Conservation (phyloP, 2,113 vertebrate genomes). For the Leucopsar rothschildi region DNA sequence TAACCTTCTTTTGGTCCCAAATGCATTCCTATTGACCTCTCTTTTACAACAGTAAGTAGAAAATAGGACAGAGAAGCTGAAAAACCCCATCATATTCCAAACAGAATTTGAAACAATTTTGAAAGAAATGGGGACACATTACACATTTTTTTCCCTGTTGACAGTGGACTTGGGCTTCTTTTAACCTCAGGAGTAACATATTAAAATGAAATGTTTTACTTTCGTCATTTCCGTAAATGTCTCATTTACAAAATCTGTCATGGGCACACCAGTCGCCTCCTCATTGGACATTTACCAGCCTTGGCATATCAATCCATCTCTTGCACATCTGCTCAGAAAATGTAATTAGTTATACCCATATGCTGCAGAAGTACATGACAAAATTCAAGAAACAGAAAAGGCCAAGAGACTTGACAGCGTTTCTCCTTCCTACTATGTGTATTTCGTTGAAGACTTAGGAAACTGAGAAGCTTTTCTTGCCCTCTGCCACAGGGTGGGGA, state of each 20-base stretch:
- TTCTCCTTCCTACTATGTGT: not conserved
- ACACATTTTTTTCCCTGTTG: not conserved
- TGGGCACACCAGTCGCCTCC: conserved; percentile 28
- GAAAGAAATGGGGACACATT: not conserved
- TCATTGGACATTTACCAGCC: conserved; percentile 47
- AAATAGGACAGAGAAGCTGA: not conserved
- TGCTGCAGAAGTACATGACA: conserved; percentile 34
- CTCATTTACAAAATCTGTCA: conserved; percentile 53
- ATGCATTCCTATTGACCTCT: not conserved
- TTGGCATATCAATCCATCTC: conserved; percentile 56
- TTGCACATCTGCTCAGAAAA: conserved; percentile 58
- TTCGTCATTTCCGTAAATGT: not conserved
- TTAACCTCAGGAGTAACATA: not conserved
- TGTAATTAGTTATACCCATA: conserved; percentile 51
- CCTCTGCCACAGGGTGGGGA: not conserved
- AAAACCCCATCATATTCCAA: not conserved
- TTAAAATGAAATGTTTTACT: not conserved
- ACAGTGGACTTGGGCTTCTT: not conserved
- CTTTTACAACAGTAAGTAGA: not conserved
- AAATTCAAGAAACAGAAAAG: conserved; percentile 24
- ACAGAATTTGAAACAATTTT: not conserved
- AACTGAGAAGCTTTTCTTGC: not conserved
- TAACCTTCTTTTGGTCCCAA: not conserved
- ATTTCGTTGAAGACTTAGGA: not conserved
- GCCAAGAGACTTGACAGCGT: not conserved